Evolutionary conservation across 2,888 invertebrate species (phyloP).

Genomic region (Dioctria linearis): DNA sequence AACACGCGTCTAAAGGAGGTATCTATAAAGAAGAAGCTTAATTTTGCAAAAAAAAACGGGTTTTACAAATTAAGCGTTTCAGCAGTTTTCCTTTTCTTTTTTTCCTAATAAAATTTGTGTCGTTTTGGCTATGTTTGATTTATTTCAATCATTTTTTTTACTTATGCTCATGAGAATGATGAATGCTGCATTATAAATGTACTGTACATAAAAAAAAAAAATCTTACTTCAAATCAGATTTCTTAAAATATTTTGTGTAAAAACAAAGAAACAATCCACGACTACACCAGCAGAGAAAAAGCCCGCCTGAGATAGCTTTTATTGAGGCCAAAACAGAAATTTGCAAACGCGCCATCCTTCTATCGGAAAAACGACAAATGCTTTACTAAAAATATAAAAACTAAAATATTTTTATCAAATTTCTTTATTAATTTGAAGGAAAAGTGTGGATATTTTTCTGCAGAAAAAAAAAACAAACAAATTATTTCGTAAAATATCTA

Average conservation of each 20-base stretch:
- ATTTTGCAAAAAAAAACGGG: conserved; percentile 12
- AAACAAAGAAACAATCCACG: not conserved
- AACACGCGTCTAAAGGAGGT: conserved; percentile 99
- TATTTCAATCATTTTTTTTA: not conserved
- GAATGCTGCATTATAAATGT: not conserved
- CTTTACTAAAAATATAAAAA: conserved; percentile 34
- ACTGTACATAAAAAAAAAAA: not conserved
- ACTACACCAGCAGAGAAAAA: not conserved
- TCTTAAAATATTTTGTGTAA: not conserved
- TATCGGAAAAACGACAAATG: conserved; percentile 41
- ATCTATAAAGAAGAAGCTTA: conserved; percentile 58
- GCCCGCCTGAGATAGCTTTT: not conserved
- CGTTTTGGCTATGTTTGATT: conserved; percentile 29
- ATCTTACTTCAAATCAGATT: not conserved
- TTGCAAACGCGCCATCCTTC: not conserved
- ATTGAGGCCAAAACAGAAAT: not conserved
- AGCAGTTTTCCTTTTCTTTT: conserved; percentile 13
- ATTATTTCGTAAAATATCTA: conserved; percentile 60
- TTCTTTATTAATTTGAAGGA: not conserved
- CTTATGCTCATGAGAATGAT: not conserved
- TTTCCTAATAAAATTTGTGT: conserved; percentile 24
- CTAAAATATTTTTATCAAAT: conserved; percentile 2
- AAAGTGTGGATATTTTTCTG: conserved; percentile 55
- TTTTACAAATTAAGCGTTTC: conserved; percentile 53
- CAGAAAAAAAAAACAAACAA: conserved; percentile 17